Percentiles rank a stretch among this genome's conserved stretches.
These are phyloP conservation scores for Trichoplusia ni DNA, from an alignment of 1,140 invertebrate genomes.

Conservation along the genomic window DNA sequence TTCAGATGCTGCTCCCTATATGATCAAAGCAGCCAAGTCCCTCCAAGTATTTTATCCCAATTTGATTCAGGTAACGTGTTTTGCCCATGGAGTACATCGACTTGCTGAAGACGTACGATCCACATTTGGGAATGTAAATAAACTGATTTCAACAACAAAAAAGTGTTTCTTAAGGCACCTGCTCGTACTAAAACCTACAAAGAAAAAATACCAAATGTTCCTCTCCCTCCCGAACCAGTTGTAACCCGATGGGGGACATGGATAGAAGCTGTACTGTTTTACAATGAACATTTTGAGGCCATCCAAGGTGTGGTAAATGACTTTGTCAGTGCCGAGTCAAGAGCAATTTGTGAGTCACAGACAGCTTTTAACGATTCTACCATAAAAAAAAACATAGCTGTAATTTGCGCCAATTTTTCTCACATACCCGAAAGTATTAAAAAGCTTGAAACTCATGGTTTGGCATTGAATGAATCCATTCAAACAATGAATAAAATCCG, in stretches of 20 bases:
- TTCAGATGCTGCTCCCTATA: slow-evolving; percentile 48
- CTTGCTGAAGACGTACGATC: slow-evolving; percentile 58
- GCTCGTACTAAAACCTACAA: slow-evolving; percentile 51
- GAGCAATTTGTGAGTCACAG: slow-evolving; percentile 4
- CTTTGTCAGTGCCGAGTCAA: slow-evolving; percentile 27
- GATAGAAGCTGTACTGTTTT: slow-evolving; percentile 59
- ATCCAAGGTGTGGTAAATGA: slow-evolving; percentile 34
- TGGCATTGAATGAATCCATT: background rate
- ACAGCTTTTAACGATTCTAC: background rate
- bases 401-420: background rate
- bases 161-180: slow-evolving; percentile 53
- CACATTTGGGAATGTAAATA: slow-evolving; percentile 50
- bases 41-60: slow-evolving; percentile 42
- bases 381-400: background rate
- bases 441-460: background rate
- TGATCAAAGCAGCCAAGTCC: slow-evolving; percentile 45
- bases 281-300: slow-evolving; percentile 49
- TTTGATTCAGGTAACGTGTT: slow-evolving; percentile 53
- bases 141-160: slow-evolving; percentile 47
- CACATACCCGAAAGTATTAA: background rate
- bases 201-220: slow-evolving; percentile 50
- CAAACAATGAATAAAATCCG: background rate
- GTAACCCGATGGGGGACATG: slow-evolving; percentile 71
- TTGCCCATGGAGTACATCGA: slow-evolving; percentile 60
- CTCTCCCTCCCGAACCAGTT: slow-evolving; percentile 63